Conservation (phyloP, 2,113 vertebrate species). For the Alligator sinensis region DNA sequence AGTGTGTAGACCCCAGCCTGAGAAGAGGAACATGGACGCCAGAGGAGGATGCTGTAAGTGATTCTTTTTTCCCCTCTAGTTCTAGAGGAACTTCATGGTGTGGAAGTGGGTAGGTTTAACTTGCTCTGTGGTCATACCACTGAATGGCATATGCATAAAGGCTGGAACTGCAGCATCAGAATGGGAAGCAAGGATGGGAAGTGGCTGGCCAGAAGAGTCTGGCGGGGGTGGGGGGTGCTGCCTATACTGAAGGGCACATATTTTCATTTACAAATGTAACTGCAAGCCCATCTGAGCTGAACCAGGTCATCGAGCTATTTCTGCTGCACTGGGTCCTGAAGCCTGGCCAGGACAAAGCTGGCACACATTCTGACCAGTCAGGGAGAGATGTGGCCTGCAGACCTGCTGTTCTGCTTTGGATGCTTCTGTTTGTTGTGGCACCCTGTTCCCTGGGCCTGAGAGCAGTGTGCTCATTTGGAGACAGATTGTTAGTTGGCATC, state of each 20-base stretch:
- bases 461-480: not conserved
- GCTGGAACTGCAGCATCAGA: not conserved
- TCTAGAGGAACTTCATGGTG: not conserved
- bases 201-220: not conserved
- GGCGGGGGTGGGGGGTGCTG: not conserved
- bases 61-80: not conserved
- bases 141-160: not conserved
- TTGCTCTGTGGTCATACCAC: not conserved
- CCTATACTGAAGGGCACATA: no score
- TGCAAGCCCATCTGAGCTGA: not conserved
- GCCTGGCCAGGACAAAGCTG: not conserved
- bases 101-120: not conserved
- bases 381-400: not conserved
- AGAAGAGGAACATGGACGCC: conserved; percentile 88
- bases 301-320: not conserved
- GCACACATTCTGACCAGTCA: not conserved
- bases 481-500: not conserved
- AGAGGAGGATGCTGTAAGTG: conserved; percentile 88
- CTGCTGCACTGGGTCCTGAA: not conserved
- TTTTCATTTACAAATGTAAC: no score
- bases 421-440: no score
- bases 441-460: not conserved
- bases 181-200: fast-evolving
- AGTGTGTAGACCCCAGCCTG: conserved; percentile 88
- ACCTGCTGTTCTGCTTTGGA: not conserved